Percentiles rank a stretch among this genome's conserved stretches.
These are phyloP conservation scores for Ursus arctos DNA, from an alignment of 2,113 vertebrate species.

Conservation along the genomic window DNA sequence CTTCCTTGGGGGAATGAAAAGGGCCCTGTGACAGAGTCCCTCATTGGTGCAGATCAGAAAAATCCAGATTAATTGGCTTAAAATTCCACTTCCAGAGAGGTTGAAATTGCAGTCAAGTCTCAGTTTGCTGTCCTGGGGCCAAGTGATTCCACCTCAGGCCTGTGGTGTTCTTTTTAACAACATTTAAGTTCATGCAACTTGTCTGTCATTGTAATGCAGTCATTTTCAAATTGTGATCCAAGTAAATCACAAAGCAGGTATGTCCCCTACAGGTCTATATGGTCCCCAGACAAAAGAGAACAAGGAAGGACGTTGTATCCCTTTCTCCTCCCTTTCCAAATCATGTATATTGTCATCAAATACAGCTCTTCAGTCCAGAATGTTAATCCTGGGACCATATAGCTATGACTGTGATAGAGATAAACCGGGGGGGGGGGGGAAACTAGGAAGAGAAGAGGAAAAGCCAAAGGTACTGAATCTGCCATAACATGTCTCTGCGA, in stretches of 20 bases:
- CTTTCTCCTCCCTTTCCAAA: not conserved
- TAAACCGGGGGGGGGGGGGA: not conserved
- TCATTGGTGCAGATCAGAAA: not conserved
- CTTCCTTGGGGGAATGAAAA: not conserved
- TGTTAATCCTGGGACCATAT: not conserved
- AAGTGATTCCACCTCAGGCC: not conserved
- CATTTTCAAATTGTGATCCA: not conserved
- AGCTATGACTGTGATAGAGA: not conserved
- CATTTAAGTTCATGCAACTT: constrained; percentile 45
- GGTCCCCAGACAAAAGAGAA: not conserved
- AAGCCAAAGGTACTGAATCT: not conserved
- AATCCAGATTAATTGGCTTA: not conserved
- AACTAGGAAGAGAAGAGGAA: not conserved
- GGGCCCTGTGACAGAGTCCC: not conserved
- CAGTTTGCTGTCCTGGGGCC: not conserved
- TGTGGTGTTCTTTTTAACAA: not conserved
- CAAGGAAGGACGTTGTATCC: not conserved
- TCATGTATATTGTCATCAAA: not conserved
- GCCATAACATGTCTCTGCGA: not conserved
- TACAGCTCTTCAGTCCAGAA: not conserved
- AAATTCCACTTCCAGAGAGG: not conserved
- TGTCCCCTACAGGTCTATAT: not conserved
- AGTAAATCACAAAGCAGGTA: not conserved
- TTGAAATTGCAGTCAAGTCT: not conserved
- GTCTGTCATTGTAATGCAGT: constrained; percentile 25